Base-by-base conservation (phyloP, 2,113 vertebrate genomes). In the Chunga burmeisteri region DNA sequence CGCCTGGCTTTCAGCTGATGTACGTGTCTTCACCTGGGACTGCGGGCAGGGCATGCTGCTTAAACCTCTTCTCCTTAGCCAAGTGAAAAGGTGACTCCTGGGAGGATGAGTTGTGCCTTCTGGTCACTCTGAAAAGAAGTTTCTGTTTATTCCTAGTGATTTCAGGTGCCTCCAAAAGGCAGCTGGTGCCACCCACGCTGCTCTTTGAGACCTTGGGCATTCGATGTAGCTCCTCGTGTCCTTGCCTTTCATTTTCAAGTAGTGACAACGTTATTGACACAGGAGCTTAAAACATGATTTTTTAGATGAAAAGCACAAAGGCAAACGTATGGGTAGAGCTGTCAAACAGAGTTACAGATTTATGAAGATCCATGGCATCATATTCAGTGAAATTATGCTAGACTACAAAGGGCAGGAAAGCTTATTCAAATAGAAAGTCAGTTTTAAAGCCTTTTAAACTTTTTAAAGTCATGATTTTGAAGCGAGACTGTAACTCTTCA, bases 271-370 rank as follows among this genome's bases (percentile, higher is more conserved):
- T 49, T 70, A 77, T 65, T 49, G 36, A 80, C 16, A 56, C 30
- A 7, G 40, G 53, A 82, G 44, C 53, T 65, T 80, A 70, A 92
- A 94, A 66, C 0, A 2, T 44, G 36, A 44, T 82, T 88, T 92
- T 95, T 88, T 46, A 86, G 67, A 62, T 83, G 36, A 73, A 95
- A 92, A 83, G 46, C 67, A 58, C 34, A 49, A 92, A 82, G 40
- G 53, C 58, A 72, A 65, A 79, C 55, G 10, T 47, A 61, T 6
- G 3, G 7, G 9, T 90, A 62, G 70, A 78, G 68, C 67, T 83
- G 74, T 94, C 94, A 90, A 75, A 85, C 9, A 25, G 13, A 59
- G 78, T 90, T 90, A 80, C 4, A 93, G 50, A 72, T 75, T 72
- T 92, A 77, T 68, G 62, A 92, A 93, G 65, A 86, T 88, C 40